Evolutionary conservation across 2,888 invertebrate genomes (phyloP).

Genomic region (Eilema sororculum): DNA sequence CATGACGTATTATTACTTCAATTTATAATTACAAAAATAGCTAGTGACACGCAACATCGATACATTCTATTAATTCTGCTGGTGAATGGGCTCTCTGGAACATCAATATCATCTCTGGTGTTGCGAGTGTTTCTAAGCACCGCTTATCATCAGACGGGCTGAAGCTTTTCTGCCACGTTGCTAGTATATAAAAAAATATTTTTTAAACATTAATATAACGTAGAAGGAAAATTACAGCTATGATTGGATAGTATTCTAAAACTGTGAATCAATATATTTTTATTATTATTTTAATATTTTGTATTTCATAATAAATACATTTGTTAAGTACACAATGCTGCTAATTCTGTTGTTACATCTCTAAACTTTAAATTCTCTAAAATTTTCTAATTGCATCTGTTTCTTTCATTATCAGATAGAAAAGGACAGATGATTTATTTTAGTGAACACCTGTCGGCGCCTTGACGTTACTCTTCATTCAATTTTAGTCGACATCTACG

Average conservation of each 20-base stretch:
- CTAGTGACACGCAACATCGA: not conserved
- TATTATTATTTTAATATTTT: too few relatives aligned
- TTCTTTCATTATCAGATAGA: too few relatives aligned
- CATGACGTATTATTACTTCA: not conserved
- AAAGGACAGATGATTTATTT: too few relatives aligned
- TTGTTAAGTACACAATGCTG: not conserved
- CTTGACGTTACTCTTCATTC: too few relatives aligned
- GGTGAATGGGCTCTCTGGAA: not conserved
- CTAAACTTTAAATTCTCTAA: too few relatives aligned
- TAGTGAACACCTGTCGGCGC: too few relatives aligned
- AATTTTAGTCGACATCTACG: too few relatives aligned
- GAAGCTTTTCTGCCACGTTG: not conserved
- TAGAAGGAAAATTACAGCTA: not conserved
- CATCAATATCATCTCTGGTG: not conserved
- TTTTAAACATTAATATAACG: not conserved
- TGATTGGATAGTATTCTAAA: too few relatives aligned
- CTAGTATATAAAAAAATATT: not conserved
- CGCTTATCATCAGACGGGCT: not conserved
- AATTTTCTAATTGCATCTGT: too few relatives aligned
- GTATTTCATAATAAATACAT: too few relatives aligned
- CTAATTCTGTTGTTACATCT: too few relatives aligned
- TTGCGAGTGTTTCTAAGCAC: not conserved
- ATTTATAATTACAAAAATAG: not conserved
- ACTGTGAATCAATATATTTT: too few relatives aligned
- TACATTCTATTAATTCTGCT: not conserved